These are phyloP conservation scores for Apis mellifera DNA, from an alignment of 1,140 invertebrate species.

Conservation along the genomic window Amel_HAv3.1 CM009933.2:6295001-6295500, in stretches of 20 bases:
- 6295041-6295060: background rate
- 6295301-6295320: background rate
- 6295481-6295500: too few species aligned
- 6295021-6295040: background rate
- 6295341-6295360: background rate
- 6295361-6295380: too few species aligned
- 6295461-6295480: too few species aligned
- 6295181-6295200: slow-evolving; percentile 54
- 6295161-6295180: slow-evolving; percentile 55
- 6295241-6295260: slow-evolving; percentile 7
- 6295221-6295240: slow-evolving; percentile 20
- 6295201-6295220: slow-evolving; percentile 38
- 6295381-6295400: too few species aligned
- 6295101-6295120: background rate
- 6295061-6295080: too few species aligned
- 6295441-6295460: too few species aligned
- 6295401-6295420: too few species aligned
- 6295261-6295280: background rate
- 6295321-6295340: background rate
- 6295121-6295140: background rate
- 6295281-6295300: slow-evolving; percentile 4
- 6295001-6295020: background rate
- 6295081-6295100: slow-evolving; percentile 11
- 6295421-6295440: too few species aligned
- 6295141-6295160: slow-evolving; percentile 21